Percentiles rank a stretch among this genome's conserved stretches.
Conservation (phyloP, 1,140 invertebrate species). For the Potamilus streckersoni region DNA sequence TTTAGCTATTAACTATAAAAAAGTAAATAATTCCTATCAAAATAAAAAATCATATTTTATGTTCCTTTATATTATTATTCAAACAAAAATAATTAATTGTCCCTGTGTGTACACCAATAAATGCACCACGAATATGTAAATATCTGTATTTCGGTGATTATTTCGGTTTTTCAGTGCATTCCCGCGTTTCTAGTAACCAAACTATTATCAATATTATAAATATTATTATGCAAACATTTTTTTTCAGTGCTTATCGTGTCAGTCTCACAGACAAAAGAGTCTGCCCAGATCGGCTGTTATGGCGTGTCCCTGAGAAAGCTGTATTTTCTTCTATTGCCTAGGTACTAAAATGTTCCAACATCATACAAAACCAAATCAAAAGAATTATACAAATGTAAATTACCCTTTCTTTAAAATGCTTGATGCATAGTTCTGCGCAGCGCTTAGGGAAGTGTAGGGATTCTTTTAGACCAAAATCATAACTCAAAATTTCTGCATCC, state of each 20-base stretch:
- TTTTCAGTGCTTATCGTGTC: not conserved
- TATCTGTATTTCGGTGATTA: too few species aligned
- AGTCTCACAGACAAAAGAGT: not conserved
- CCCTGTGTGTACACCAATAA: too few species aligned
- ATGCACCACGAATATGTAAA: too few species aligned
- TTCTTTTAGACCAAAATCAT: conserved; percentile 57
- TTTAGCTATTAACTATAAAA: too few species aligned
- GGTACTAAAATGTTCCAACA: not conserved
- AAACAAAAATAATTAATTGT: too few species aligned
- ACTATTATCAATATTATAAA: too few species aligned
- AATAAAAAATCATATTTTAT: too few species aligned
- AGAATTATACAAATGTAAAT: not conserved
- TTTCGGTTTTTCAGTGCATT: too few species aligned
- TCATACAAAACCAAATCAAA: not conserved
- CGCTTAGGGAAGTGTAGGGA: conserved; percentile 63
- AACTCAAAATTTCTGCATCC: conserved; percentile 50
- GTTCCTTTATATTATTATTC: too few species aligned
- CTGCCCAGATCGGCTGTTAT: not conserved
- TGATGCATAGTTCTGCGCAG: conserved; percentile 64
- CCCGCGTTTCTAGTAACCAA: too few species aligned
- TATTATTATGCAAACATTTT: too few species aligned
- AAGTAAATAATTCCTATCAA: too few species aligned
- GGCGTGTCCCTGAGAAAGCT: not conserved
- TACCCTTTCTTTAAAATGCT: conserved; percentile 45
- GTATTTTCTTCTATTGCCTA: not conserved